Percentiles rank a stretch among this genome's conserved stretches.
These are phyloP conservation scores for Psylliodes chrysocephalus DNA, from an alignment of 2,888 invertebrate genomes.

Conservation along the genomic window DNA sequence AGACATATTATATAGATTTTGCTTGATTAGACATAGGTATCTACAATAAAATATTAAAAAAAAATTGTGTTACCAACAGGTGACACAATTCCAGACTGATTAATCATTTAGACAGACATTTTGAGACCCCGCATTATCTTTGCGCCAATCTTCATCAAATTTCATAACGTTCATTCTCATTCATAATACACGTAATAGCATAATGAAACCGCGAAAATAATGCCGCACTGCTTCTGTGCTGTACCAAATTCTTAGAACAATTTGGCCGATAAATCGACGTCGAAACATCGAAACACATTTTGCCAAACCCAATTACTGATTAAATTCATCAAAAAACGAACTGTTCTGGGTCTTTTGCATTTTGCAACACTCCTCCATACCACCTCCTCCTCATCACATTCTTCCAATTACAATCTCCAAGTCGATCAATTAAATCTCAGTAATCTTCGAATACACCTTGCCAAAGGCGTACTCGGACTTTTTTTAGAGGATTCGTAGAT, in stretches of 20 bases:
- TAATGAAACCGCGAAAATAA: constrained; percentile 1
- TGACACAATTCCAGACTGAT: too few relatives aligned
- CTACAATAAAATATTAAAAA: too few relatives aligned
- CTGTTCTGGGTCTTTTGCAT: neutral
- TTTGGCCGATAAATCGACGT: too few relatives aligned
- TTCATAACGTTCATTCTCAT: neutral
- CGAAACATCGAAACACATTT: neutral
- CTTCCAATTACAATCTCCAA: constrained; percentile 12
- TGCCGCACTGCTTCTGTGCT: too few relatives aligned
- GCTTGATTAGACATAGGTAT: too few relatives aligned
- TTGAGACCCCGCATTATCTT: too few relatives aligned
- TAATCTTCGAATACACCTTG: constrained; percentile 2
- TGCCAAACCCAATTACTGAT: neutral
- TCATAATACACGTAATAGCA: neutral
- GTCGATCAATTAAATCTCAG: constrained; percentile 16
- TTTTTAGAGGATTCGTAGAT: too few relatives aligned
- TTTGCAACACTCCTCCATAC: neutral
- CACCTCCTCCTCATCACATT: constrained; percentile 4
- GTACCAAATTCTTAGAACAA: neutral
- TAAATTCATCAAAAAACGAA: constrained; percentile 1
- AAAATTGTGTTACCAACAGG: too few relatives aligned
- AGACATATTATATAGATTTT: too few relatives aligned
- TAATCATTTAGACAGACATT: too few relatives aligned
- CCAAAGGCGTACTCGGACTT: neutral
- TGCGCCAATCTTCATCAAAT: neutral